phyloP scores from a whole-genome alignment of 2,113 vertebrate genomes.

The Ardeotis arabs region DNA sequence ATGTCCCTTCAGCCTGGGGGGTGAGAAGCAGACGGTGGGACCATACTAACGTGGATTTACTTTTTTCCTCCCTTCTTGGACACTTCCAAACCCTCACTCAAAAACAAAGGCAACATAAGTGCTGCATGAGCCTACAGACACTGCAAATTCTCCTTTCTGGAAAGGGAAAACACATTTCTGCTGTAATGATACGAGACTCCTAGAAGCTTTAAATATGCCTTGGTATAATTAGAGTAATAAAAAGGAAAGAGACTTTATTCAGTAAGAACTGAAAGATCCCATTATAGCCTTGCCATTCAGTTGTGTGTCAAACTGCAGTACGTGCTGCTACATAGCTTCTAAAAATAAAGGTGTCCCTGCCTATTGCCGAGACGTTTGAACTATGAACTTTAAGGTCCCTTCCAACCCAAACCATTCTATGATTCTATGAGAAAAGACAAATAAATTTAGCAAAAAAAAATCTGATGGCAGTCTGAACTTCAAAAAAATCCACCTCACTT shows the following conservation, averaged over 20 bases:
- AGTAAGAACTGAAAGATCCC: slow-evolving; percentile 8
- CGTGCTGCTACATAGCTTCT: neutral
- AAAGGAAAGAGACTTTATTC: neutral
- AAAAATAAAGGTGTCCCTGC: neutral
- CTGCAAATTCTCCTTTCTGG: neutral
- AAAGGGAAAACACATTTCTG: neutral
- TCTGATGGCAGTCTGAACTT: neutral
- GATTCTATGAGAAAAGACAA: neutral
- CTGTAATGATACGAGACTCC: neutral
- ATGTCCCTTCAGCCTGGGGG: fast-evolving
- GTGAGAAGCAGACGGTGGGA: neutral
- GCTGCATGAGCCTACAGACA: fast-evolving
- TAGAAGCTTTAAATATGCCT: neutral
- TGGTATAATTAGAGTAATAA: neutral
- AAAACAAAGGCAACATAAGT: neutral
- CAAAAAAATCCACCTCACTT: neutral
- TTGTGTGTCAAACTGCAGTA: neutral
- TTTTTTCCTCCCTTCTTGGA: neutral
- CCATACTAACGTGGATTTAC: neutral
- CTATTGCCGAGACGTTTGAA: no score
- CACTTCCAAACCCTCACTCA: neutral
- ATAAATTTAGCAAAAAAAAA: neutral
- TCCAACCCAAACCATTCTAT: no score
- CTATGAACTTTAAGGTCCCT: no score
- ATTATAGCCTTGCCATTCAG: neutral